Evolutionary conservation across 2,797 vertebrate species (phyloP).

Genomic region (Bovichtus diacanthus): DNA sequence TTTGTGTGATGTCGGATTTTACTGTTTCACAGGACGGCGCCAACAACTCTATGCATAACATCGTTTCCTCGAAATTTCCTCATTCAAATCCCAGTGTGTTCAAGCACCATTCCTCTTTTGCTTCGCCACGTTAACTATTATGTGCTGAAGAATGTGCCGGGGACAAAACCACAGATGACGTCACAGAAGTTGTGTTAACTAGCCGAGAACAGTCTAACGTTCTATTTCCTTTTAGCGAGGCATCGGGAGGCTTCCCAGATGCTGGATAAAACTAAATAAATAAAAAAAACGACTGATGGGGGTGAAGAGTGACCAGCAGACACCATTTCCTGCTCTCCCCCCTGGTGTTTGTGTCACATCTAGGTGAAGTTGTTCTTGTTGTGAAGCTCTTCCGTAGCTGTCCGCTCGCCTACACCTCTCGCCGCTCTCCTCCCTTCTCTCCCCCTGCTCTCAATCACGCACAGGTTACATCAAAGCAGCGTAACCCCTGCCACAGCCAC

Average conservation of each 20-base stretch:
- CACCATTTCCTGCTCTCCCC: background rate
- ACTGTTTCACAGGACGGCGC: too few species aligned
- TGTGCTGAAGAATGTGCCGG: background rate
- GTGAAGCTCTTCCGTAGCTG: background rate
- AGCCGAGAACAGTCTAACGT: background rate
- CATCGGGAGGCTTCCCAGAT: background rate
- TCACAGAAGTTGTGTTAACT: background rate
- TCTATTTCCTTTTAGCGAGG: background rate
- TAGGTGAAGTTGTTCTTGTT: conserved; percentile 13
- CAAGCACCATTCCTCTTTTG: background rate
- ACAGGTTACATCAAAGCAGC: conserved; percentile 56
- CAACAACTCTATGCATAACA: too few species aligned
- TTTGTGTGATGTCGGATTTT: too few species aligned
- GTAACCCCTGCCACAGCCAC: conserved; percentile 4
- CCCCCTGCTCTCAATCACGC: conserved; percentile 11
- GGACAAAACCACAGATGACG: background rate
- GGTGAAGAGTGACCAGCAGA: conserved; percentile 1
- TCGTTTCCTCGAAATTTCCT: too few species aligned
- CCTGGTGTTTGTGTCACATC: conserved; percentile 8
- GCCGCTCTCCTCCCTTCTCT: background rate
- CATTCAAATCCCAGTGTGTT: too few species aligned
- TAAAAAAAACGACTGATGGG: background rate
- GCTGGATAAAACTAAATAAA: background rate
- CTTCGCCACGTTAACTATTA: background rate
- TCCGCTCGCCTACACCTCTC: background rate